phyloP scores from a whole-genome alignment of 2,113 vertebrate genomes.

The Cyanoderma ruficeps region DNA sequence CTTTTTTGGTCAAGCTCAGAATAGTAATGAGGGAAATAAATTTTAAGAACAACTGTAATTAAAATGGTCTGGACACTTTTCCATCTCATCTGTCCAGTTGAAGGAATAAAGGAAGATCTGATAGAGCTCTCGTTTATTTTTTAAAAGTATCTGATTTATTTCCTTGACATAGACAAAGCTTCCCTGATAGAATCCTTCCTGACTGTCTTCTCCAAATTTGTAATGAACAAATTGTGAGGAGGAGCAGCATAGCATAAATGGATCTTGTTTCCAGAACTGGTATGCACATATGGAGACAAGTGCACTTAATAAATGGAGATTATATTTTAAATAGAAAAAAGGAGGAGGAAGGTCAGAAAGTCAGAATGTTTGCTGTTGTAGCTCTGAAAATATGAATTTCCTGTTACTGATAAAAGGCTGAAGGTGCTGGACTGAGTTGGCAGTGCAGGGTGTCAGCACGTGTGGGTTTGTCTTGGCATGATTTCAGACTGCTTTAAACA shows the following conservation, averaged over 20 bases:
- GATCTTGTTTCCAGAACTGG: background rate
- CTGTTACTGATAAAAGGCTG: background rate
- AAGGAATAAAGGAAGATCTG: background rate
- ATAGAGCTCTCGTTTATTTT: background rate
- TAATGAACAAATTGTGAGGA: background rate
- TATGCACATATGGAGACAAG: background rate
- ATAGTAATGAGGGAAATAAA: background rate
- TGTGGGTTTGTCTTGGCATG: background rate
- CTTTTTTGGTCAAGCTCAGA: background rate
- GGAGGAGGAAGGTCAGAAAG: background rate
- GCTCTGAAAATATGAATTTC: background rate
- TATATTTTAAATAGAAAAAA: background rate
- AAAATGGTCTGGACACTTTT: background rate
- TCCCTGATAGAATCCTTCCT: background rate
- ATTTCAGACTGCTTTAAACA: background rate
- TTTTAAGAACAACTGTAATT: background rate
- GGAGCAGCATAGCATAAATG: background rate
- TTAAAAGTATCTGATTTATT: background rate
- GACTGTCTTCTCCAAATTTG: background rate
- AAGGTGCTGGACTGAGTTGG: background rate
- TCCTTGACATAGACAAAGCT: background rate
- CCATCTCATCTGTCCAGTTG: rapidly evolving
- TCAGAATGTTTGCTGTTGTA: background rate
- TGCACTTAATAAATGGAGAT: background rate
- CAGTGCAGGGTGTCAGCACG: background rate